Evolutionary conservation across 2,113 vertebrate genomes (phyloP), one percentile per base, ranked within the genome.

Genomic region (Dipodomys spectabilis): DNA sequence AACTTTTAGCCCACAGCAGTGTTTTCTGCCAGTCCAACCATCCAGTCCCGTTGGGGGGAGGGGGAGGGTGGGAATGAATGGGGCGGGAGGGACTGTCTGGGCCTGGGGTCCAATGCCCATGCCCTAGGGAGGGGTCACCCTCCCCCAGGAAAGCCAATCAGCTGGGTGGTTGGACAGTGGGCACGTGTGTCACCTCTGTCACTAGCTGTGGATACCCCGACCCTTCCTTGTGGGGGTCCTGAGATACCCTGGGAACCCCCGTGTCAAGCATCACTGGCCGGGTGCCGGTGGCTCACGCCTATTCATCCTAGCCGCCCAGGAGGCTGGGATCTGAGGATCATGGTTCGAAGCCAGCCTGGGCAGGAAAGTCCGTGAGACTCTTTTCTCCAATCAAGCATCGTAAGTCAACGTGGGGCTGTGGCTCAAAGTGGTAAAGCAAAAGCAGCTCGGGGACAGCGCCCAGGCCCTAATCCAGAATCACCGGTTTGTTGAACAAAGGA

Each of bases 11-110:
- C 82, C 79, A 84, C 10, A 65, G 71, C 71, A 69, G 0, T 67
- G 32, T 67, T 91, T 93, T 71, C 82, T 86, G 67, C 94, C 45
- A 92, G 79, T 49, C 53, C 81, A 92, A 45, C 64, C 73, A 74
- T 62, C 83, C 94, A 32, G 32, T 9, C 68, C 84, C 49, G 45
- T 6, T 35, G 35, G 2, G 9, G 10, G 74, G 5, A 57, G 23
- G 9, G 30, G 28, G 35, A 27, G 7, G n/a, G n/a, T 16, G 28
- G 45, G 16, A 9, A 39, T 39, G 68, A 19, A 3, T 0, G 68
- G 6, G 2, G 11, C 19, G 9, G 32, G 13, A 32, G 68, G 30
- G 39, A 53, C 2, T 35, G 30, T 57, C 44, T 27, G 62, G 44
- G 67, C 30, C 68, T 68, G 28, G 6, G 4, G 19, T 35, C 20